phyloP scores from a whole-genome alignment of 2,113 vertebrate genomes.

The Clarias gariepinus region DNA sequence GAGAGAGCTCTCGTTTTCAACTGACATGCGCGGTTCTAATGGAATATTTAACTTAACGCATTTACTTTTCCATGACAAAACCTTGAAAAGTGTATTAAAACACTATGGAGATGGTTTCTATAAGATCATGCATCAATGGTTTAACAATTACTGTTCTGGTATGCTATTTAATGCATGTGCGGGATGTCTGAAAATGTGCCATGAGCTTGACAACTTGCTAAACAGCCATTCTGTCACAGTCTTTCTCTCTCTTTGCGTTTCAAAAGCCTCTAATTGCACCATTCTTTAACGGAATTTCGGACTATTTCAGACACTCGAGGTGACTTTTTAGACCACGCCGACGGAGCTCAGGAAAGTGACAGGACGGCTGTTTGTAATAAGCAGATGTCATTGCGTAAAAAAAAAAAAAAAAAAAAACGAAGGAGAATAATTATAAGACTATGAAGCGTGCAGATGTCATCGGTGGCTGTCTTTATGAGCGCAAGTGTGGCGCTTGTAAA shows the following conservation, averaged over 20 bases:
- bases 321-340: background rate
- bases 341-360: conserved; percentile 32
- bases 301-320: conserved; percentile 21
- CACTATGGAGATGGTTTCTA: conserved; percentile 13
- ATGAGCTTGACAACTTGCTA: conserved; percentile 41
- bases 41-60: conserved; percentile 28
- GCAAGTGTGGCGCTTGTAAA: conserved; percentile 33
- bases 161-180: conserved; percentile 25
- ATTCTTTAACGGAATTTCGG: conserved; percentile 6
- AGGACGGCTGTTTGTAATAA: conserved; percentile 51
- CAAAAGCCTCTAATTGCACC: conserved; percentile 29
- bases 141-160: conserved; percentile 36
- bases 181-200: conserved; percentile 32
- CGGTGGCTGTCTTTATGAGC: conserved; percentile 38
- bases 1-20: background rate
- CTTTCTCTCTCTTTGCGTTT: conserved; percentile 22
- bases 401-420: conserved; percentile 12
- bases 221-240: conserved; percentile 44
- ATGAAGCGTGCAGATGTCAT: conserved; percentile 48
- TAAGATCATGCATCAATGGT: conserved; percentile 34
- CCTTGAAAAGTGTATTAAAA: conserved; percentile 35
- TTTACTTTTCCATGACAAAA: conserved; percentile 19
- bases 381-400: conserved; percentile 51
- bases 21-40: conserved; percentile 14
- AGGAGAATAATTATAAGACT: conserved; percentile 55